Evolutionary conservation across 2,797 vertebrate species (phyloP), one percentile per base, ranked within the genome.

Genomic region (Thunnus albacares): DNA sequence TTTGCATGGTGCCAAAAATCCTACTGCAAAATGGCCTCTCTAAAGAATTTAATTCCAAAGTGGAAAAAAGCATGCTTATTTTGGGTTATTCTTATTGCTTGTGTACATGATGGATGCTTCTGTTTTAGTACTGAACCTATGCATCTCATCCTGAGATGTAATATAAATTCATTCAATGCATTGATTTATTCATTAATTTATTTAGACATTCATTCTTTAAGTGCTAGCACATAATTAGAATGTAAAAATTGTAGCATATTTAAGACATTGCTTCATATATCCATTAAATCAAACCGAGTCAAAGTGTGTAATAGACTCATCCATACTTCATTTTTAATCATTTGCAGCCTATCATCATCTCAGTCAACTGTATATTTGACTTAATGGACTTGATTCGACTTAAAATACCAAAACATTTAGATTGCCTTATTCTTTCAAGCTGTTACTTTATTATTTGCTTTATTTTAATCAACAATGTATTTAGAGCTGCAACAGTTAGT

Each of bases 11-110:
- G n/a, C 20, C 47, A 20, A 11, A 68, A 38, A 26, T 51, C n/a
- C 11, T 65, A 20, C 61, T 52, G 55, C 33, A 69, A 74, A 47
- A 71, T 22, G 12, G 22, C 9, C 20, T 65, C 49, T 18, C 4
- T n/a, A 0, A 45, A 51, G 14, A 33, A 10, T 12, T 45, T 18
- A 6, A 26, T 59, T 58, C 9, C 13, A 20, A 59, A 30, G 28
- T 62, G 49, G 2, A 7, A 57, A 61, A 14, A 69, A 11, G 2
- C 1, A 20, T 14, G 0, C 38, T 53, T 17, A 18, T 41, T 61
- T n/a, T 2, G 17, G 9, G 3, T 24, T 20, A 3, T 79, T 59
- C 47, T 15, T 52, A 41, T 20, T 49, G 35, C 20, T 45, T 17
- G 51, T 14, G 11, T 47, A 47, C 18, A 22, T 38, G 24, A 52